Base-by-base conservation (phyloP, 2,888 invertebrate genomes). In the Terebella lapidaria region DNA sequence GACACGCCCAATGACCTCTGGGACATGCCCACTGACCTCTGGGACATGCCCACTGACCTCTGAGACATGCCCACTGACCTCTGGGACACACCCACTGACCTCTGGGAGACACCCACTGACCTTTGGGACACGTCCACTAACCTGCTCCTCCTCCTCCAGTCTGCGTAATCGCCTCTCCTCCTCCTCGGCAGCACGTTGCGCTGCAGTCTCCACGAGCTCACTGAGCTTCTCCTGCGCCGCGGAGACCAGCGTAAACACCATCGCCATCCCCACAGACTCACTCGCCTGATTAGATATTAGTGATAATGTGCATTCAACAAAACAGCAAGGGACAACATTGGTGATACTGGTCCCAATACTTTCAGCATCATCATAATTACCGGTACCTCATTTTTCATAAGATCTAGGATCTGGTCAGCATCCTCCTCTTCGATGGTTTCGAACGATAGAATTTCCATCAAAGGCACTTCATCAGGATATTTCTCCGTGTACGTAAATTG, bases 231-330 rank as follows among this genome's bases (percentile, higher is more conserved):
- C 95, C 76, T 94, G 92, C 2, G 92, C 90, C 25, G 91, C 88
- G 45, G 94, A 92, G 10, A 96, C 94, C 71, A 97, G 81, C 26
- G 94, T 94, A 79, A 96, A 97, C 47, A 96, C 87, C 94, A 97
- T 95, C 42, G 93, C 96, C 90, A 93, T 95, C 1, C 97, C 97
- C 57, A 96, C 76, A 82, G 94, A 95, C 76, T 93, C 92, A 66
- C 88, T 84, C 59, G 66, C 63, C 65, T 66, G 26, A n/a, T n/a
- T n/a, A n/a, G n/a, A n/a, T n/a, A n/a, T n/a, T n/a, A n/a, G n/a
- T n/a, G n/a, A n/a, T n/a, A n/a, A n/a, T n/a, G n/a, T n/a, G n/a
- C n/a, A n/a, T n/a, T n/a, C n/a, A n/a, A n/a, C n/a, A n/a, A n/a
- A n/a, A n/a, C n/a, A n/a, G n/a, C n/a, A n/a, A n/a, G n/a, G n/a